Base-by-base conservation (phyloP, 2,888 invertebrate genomes). In the Spialia ferax region DNA sequence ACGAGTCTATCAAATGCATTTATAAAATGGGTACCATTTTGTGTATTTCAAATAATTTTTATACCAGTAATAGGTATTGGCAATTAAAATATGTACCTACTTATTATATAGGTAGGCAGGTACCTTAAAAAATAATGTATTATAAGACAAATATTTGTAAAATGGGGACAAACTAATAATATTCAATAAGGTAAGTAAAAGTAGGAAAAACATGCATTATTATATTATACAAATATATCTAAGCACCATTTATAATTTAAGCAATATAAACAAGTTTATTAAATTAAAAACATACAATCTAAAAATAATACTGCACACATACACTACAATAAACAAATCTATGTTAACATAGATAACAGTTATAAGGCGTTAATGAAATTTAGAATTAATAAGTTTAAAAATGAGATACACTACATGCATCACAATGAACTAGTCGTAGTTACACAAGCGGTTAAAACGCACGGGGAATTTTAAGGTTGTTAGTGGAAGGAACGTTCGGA, bases 281-380 rank as follows among this genome's bases (percentile, higher is more conserved):
- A 75, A 76, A 54, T 15, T 75, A 79, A 77, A 77, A 77, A 70
- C 73, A 71, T 79, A 76, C 81, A 82, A 77, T 73, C 79, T 84
- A 85, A 80, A 85, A 80, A 84, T 90, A 91, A 89, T 90, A 90
- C 90, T 90, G 89, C 87, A 87, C 78, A 81, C 90, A 87, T 89
- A 88, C 89, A 84, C 76, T 78, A 80, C 79, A 77, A 62, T 69
- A 74, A 75, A 75, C 76, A 79, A 84, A 79, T 86, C 86, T 87
- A 89, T 88, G 81, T 88, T 83, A 77, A 87, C 82, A 88, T 86
- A 86, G 85, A 86, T 85, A 87, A 88, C 72, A 75, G 76, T 76
- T 73, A 71, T 77, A 71, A 74, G 74, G 66, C 66, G 61, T 52
- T 48, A 45, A 59, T 59, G 26, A 59, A 65, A 57, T 65, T 52